Base-by-base conservation (phyloP, 2,888 invertebrate species). In the Zelleria hepariella region DNA sequence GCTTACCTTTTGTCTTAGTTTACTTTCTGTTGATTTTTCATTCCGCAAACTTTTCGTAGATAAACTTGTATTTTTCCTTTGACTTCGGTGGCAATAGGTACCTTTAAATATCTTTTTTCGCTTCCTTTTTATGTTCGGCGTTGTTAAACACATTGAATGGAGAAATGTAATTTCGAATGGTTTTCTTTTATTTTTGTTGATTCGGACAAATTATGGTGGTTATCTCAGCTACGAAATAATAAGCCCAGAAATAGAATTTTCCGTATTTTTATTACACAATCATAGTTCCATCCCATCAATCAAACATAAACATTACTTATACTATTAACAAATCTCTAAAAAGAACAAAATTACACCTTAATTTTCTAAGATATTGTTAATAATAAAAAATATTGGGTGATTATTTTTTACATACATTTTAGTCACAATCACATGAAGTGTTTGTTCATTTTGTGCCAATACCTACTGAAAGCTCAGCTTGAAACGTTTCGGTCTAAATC, bases 191-290 rank as follows among this genome's bases (percentile, higher is more conserved):
- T n/a, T n/a, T n/a, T n/a, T n/a, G n/a, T n/a, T n/a, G n/a, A n/a
- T n/a, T n/a, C n/a, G 5, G 10, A 7, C 32, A 32, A 32, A 2
- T 10, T 10, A 32, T 4, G 7, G 32, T 32, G 32, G 32, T 5
- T 32, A 10, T 32, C n/a, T n/a, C n/a, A 10, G 32, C 15, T 42
- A 42, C 3, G 10, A 42, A 42, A 7, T 26, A 42, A 32, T 15
- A 42, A 15, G 15, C 0, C 3, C 32, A 15, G 2, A 2, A 32
- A 51, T 1, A 21, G 18, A 21, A 55, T 49, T 48, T 59, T 55
- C 49, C 20, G 26, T 42, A 55, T 55, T 21, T 20, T 55, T 25
- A 59, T 48, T n/a, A 54, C 53, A 24, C 25, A 54, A 54, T 54
- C 26, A 54, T 54, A 54, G 23, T 54, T 54, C 23, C 15, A 21